Evolutionary conservation across 30 jellyfish, hydroid and myxozoan species (phyloP).

Genomic region (Aurelia coerulea): DNA sequence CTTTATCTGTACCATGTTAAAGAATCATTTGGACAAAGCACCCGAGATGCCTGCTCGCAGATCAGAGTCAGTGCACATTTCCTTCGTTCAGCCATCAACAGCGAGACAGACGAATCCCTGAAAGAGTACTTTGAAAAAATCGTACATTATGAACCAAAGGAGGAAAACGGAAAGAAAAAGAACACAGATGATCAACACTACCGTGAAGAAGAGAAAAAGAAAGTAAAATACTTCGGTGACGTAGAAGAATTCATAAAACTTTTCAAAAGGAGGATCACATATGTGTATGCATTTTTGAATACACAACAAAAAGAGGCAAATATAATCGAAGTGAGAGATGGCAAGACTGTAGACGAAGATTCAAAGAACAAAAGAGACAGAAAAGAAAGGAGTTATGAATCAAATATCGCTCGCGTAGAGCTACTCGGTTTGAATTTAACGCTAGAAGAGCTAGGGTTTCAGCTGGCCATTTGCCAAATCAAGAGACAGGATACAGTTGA

Average conservation of each 20-base stretch:
- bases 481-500: not conserved
- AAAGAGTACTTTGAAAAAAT: not conserved
- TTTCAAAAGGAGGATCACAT: not conserved
- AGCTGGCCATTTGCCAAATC: slow-evolving; percentile 14
- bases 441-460: slow-evolving; percentile 8
- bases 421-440: not conserved
- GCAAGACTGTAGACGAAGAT: too few species aligned
- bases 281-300: slow-evolving; percentile 22
- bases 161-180: too few species aligned
- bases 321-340: not conserved
- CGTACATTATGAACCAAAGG: not conserved
- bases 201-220: not conserved
- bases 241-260: not conserved
- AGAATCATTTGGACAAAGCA: not conserved
- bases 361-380: too few species aligned
- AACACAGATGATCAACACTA: not conserved
- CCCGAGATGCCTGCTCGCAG: slow-evolving; percentile 28
- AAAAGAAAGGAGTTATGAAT: not conserved
- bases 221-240: not conserved
- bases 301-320: not conserved
- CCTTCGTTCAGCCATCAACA: not conserved
- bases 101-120: not conserved
- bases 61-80: slow-evolving; percentile 7
- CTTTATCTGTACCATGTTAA: slow-evolving; percentile 22
- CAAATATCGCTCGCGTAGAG: slow-evolving; percentile 5